Base-by-base conservation (phyloP, 2,113 vertebrate species). In the Microcebus murinus region DNA sequence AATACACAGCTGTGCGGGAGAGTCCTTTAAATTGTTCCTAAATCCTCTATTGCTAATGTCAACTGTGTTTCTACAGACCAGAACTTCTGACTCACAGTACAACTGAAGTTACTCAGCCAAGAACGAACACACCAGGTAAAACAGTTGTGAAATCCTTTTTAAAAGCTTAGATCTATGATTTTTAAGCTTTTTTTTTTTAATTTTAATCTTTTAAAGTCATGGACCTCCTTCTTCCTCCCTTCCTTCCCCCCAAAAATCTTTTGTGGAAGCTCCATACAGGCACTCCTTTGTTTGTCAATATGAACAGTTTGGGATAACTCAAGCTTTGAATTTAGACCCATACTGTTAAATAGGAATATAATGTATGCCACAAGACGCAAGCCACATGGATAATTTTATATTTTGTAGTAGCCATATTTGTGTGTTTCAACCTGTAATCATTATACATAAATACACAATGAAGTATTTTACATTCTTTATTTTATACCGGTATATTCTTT, bases 21-120 rank as follows among this genome's bases (percentile, higher is more conserved):
- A 10, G 70, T 50, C 48, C 74, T 61, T 2, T 5, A 25, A 23
- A 10, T 10, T 6, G 1, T 34, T 48, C 71, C 25, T 50, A 29
- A 29, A 6, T 3, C 50, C 52, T 45, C 21, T 68, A 23, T 83
- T 45, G n/a, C 29, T 84, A n/a, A 90, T 17, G 0, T 23, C 17
- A 8, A 0, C 23, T 4, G 0, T 27, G 0, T 80, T 95, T 84
- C 98, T 97, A 80, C 97, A 99, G 99, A 87, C 98, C 99, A 48
- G 99, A 99, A 36, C 98, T 99, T 59, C 97, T 99, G 42, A 98
- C 82, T n/a, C 45, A 98, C n/a, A 73, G 79, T 61, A 82, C 98
- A 52, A 3, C 96, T 0, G 98, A 98, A 87, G 94, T 95, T 48
- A 57, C 1, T 94, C 98, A 98, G 1, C 96, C 97, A 13, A 96